Evolutionary conservation across 2,113 vertebrate species (phyloP), one percentile per base, ranked within the genome.

Genomic region (Clarias macrocephalus): DNA sequence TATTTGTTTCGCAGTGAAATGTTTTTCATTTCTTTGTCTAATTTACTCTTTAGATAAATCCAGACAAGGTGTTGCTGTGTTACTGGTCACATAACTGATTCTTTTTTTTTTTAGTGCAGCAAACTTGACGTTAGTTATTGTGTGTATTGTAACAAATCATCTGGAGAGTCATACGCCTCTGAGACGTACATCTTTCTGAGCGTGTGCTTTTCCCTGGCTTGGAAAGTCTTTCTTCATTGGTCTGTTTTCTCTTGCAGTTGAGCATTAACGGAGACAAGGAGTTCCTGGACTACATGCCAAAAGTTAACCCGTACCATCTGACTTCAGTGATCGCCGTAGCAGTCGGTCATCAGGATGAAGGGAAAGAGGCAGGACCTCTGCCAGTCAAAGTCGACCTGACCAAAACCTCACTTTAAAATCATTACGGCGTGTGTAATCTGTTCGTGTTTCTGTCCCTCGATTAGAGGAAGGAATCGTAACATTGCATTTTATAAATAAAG

Each of bases 211-310:
- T 3, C 72, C 72, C 42, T 5, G 48, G 72, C 42, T 76, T 76
- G 42, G 23, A 13, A 76, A 33, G 1, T 60, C 30, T 33, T 19
- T 80, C 60, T 60, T 79, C 19, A 54, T 54, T 54, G 23, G 23
- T 77, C 52, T 56, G 4, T 87, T 54, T 85, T 8, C 88, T 42
- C 65, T 87, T 79, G 84, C 92, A 98, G 89, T 94, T 99, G 93
- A 97, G 96, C 88, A 96, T 98, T 94, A 97, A 97, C 0, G 97
- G 97, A 37, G 97, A 99, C 90, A 98, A 97, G 86, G 97, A 97
- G 52, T 97, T 95, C 88, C 91, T 97, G 92, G 95, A 96, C 57
- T 96, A 96, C 33, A 90, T 94, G 48, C 95, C 95, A 0, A 96
- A 97, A 92, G 92, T 95, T 1, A 88, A 93, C 52, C 25, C 95